A percentile compares a stretch with the other conserved stretches of the same genome.
phyloP scores from a whole-genome alignment of 1,140 invertebrate genomes.

The Caerostris darwini region DNA sequence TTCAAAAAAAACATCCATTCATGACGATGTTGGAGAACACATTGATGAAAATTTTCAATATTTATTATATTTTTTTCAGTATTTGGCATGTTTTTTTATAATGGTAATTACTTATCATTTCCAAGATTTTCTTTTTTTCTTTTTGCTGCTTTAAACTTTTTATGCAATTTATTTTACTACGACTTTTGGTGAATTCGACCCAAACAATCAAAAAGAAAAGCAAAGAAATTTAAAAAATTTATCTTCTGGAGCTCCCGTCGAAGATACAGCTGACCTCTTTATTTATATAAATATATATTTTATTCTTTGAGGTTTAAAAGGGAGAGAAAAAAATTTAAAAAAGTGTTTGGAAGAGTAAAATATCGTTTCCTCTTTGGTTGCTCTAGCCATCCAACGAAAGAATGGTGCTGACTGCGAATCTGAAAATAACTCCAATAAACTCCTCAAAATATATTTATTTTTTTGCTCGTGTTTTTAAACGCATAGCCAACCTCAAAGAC shows the following conservation, averaged over 20 bases:
- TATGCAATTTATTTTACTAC: too few species aligned
- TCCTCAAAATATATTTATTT: neutral
- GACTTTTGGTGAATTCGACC: too few species aligned
- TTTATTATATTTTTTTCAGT: too few species aligned
- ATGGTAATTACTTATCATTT: too few species aligned
- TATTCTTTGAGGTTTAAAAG: neutral
- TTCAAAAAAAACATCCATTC: too few species aligned
- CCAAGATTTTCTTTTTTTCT: too few species aligned
- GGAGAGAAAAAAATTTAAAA: neutral
- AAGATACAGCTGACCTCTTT: neutral
- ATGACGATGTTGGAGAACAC: too few species aligned
- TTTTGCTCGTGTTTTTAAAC: slow-evolving; percentile 24
- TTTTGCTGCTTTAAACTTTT: too few species aligned
- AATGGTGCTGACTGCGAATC: slow-evolving; percentile 16
- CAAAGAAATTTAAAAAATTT: neutral
- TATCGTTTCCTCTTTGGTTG: slow-evolving; percentile 28
- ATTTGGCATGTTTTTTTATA: too few species aligned
- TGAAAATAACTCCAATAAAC: slow-evolving; percentile 37
- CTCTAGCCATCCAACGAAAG: neutral
- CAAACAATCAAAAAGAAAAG: too few species aligned
- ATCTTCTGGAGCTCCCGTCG: neutral
- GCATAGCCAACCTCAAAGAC: slow-evolving; percentile 51
- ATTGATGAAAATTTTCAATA: too few species aligned
- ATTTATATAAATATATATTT: slow-evolving; percentile 18
- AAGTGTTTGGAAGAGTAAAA: slow-evolving; percentile 1